A percentile compares a stretch with the other conserved stretches of the same genome.
Evolutionary conservation across 2,113 vertebrate species (phyloP).

Genomic region (Galemys pyrenaicus): DNA sequence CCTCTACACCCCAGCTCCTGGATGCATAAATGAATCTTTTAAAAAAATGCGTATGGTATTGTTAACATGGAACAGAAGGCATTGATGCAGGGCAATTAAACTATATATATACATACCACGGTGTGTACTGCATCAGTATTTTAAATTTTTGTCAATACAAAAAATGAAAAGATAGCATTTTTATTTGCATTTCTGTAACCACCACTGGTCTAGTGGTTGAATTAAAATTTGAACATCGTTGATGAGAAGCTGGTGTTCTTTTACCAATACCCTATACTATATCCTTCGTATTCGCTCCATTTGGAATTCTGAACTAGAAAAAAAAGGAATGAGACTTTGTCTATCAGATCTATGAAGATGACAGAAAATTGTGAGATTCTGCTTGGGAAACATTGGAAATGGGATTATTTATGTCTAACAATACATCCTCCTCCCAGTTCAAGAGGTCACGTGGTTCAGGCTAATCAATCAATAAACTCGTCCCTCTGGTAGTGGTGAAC

Average conservation of each 20-base stretch:
- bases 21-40: too few species aligned
- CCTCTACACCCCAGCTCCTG: too few species aligned
- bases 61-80: neutral
- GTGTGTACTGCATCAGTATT: neutral
- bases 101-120: neutral
- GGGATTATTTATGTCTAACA: neutral
- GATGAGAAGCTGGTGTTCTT: neutral
- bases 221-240: neutral
- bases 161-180: neutral
- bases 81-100: neutral
- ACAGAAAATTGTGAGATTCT: slow-evolving; percentile 29
- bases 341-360: neutral
- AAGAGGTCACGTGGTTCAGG: neutral
- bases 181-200: neutral
- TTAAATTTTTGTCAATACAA: neutral
- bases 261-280: neutral
- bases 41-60: too few species aligned
- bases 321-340: slow-evolving; percentile 5
- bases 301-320: neutral
- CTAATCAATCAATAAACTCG: neutral
- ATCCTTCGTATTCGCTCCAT: neutral
- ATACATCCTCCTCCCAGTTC: neutral
- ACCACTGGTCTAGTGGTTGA: neutral
- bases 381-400: neutral
- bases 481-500: neutral